Evolutionary conservation across 2,113 vertebrate genomes (phyloP), one percentile per base, ranked within the genome.

Genomic region (Callaeas wilsoni): DNA sequence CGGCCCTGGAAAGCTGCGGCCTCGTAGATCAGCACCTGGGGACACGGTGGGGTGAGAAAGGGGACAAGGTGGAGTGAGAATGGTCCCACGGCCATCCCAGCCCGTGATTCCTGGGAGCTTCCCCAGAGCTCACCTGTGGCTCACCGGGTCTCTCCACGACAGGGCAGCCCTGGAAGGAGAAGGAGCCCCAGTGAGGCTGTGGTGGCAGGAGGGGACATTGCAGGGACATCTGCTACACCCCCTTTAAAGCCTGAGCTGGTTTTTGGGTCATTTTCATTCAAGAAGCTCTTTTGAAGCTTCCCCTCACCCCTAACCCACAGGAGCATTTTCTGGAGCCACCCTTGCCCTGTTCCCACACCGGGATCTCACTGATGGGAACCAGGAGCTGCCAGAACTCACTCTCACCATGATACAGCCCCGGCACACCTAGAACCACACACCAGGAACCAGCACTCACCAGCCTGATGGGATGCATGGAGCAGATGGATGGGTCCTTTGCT

Each of bases 391-490:
- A 0, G 60, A 47, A 41, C 56, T 22, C 10, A 4, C 35, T 23
- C 17, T 26, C 6, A 1, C 19, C 62, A 37, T 70, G 83, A 2
- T 7, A 10, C 0, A 1, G 18, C 60, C 50, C 76, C 4, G 0
- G 41, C 53, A 32, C 17, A 59, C 29, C 84, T 17, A 20, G 35
- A 56, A 52, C 25, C 2, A 1, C 8, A 0, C 23, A 8, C 42
- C 74, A 13, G 74, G 35, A 55, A 2, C 14, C 1, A 2, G 50
- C 70, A 69, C 99, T 98, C 97, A 99, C 99, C 92, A 99, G 97
- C 98, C 98, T 98, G 91, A 99, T 97, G 25, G 99, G 99, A 86
- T 99, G 98, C 80, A 99, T 49, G 21, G 99, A 99, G 49, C 97
- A 98, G 95, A 99, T 97, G 4, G 98, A 98, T 1, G 98, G 97